Evolutionary conservation across 1,140 invertebrate species (phyloP).

Genomic region (Zaprionus gabonicus): DNA sequence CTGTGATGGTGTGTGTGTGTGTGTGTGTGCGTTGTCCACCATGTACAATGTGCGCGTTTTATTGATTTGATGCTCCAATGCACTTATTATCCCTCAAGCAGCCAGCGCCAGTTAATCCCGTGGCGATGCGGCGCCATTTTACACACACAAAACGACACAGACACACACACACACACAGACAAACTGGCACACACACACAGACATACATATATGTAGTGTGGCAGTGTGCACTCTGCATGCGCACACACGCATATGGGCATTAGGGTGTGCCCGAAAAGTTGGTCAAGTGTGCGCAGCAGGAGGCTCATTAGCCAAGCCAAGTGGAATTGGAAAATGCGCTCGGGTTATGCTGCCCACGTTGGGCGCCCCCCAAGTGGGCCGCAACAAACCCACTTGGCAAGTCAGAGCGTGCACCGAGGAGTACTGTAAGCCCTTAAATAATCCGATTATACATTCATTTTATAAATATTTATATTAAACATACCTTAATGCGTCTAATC

Average conservation of each 20-base stretch:
- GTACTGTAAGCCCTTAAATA: background rate
- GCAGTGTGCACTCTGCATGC: constrained; percentile 5
- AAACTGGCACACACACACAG: background rate
- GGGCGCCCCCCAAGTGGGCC: background rate
- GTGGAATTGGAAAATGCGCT: constrained; percentile 39
- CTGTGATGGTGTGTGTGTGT: constrained; percentile 20
- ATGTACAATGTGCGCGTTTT: constrained; percentile 70
- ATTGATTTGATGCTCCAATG: constrained; percentile 81
- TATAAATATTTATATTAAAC: constrained; percentile 2
- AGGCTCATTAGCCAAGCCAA: constrained; percentile 45
- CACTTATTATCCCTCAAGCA: constrained; percentile 79
- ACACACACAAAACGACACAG: constrained; percentile 35
- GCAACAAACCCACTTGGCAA: background rate
- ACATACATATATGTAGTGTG: background rate
- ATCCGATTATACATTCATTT: constrained; percentile 1
- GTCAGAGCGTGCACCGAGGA: background rate
- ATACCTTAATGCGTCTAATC: background rate
- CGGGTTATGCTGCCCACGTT: background rate
- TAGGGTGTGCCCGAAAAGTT: constrained; percentile 71
- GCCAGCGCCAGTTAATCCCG: constrained; percentile 67
- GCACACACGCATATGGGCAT: constrained; percentile 45
- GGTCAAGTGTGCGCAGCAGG: constrained; percentile 52
- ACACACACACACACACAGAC: constrained; percentile 6
- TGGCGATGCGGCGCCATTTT: constrained; percentile 64
- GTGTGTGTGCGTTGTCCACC: constrained; percentile 36